These are phyloP conservation scores for Dicycla oo DNA, from an alignment of 2,888 invertebrate species.

Conservation along the genomic window DNA sequence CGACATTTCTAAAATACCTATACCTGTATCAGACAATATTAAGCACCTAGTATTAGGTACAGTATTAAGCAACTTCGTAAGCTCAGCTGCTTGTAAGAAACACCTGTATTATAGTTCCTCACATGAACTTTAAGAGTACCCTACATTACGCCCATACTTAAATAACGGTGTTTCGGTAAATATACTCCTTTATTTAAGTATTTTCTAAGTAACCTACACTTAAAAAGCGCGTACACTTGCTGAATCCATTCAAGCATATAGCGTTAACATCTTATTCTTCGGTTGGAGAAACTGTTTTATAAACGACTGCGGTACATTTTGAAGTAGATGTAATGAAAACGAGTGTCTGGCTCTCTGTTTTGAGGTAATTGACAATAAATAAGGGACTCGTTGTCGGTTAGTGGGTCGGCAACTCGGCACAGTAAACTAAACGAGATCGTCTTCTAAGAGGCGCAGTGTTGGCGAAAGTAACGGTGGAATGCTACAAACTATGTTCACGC, in stretches of 20 bases:
- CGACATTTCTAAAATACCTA: conserved; percentile 80
- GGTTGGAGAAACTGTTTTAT: conserved; percentile 31
- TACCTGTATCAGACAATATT: conserved; percentile 73
- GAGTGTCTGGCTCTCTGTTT: conserved; percentile 53
- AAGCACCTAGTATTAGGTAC: conserved; percentile 65
- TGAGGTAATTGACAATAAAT: conserved; percentile 70
- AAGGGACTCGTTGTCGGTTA: conserved; percentile 71
- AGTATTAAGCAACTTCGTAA: conserved; percentile 64
- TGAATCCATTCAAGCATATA: conserved; percentile 36
- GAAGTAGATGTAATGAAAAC: conserved; percentile 40
- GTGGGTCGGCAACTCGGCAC: conserved; percentile 64
- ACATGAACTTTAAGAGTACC: conserved; percentile 52
- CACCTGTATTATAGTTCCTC: conserved; percentile 53
- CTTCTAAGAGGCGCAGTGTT: conserved; percentile 72
- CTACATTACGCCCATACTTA: conserved; percentile 38
- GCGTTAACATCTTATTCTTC: conserved; percentile 31
- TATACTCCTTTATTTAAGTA: conserved; percentile 16
- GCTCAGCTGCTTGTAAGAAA: conserved; percentile 49
- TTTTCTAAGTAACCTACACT: conserved; percentile 31
- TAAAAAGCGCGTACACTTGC: conserved; percentile 25
- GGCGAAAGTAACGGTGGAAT: conserved; percentile 87
- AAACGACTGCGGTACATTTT: conserved; percentile 29
- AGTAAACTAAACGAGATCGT: conserved; percentile 77
- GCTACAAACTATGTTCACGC: conserved; percentile 86
- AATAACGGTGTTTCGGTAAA: conserved; percentile 42